A percentile compares a stretch with the other conserved stretches of the same genome.
phyloP scores from a whole-genome alignment of 2,888 invertebrate species.

The Agapostemon virescens region DNA sequence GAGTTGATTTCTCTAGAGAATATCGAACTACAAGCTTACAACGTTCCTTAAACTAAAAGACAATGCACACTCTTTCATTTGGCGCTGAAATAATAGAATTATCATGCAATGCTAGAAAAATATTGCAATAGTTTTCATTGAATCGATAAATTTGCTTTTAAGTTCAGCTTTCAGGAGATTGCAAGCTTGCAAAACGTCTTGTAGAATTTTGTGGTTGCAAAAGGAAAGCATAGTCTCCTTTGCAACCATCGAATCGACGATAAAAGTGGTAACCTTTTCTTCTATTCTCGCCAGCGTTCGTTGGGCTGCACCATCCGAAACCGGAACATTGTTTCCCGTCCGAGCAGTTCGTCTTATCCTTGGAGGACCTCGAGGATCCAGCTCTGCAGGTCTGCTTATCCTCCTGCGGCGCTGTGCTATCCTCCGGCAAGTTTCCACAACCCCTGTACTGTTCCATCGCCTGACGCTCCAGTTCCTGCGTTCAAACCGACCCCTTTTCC shows the following conservation, averaged over 20 bases:
- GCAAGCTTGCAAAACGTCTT: not conserved
- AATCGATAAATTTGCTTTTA: not conserved
- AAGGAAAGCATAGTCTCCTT: not conserved
- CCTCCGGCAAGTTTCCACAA: constrained; percentile 53
- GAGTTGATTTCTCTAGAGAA: not conserved
- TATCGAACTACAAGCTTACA: not conserved
- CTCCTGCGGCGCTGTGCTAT: not conserved
- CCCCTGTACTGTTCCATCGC: constrained; percentile 76
- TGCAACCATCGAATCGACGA: constrained; percentile 8
- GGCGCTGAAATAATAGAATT: not conserved
- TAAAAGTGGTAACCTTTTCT: constrained; percentile 37
- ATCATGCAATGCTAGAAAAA: not conserved
- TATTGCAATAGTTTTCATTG: too few relatives aligned
- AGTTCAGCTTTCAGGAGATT: not conserved
- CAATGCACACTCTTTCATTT: not conserved
- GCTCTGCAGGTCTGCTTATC: not conserved
- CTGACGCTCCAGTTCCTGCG: constrained; percentile 77
- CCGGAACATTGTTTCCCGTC: constrained; percentile 60
- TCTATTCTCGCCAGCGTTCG: constrained; percentile 7
- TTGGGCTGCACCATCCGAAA: constrained; percentile 61
- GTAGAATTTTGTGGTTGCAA: constrained; percentile 6
- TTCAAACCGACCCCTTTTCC: not conserved
- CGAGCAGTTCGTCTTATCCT: constrained; percentile 30
- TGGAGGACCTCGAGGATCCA: not conserved
- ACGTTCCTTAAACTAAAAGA: not conserved